Conservation (phyloP, 2,113 vertebrate genomes). For the Paedocypris sp. region DNA sequence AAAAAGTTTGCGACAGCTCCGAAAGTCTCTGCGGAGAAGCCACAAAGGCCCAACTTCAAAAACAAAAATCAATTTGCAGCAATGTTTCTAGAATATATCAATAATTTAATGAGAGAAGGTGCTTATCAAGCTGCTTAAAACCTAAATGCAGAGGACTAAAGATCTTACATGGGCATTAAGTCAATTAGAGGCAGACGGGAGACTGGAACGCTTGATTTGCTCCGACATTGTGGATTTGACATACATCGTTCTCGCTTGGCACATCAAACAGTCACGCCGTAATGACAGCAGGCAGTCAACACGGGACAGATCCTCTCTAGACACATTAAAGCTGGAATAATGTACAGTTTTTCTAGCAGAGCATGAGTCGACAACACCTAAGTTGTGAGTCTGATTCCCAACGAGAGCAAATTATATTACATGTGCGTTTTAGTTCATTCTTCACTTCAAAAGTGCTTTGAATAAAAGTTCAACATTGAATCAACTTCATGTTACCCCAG, state of each 20-base stretch:
- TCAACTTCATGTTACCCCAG: too few species aligned
- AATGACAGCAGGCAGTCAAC: constrained; percentile 3
- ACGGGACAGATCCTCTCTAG: constrained; percentile 14
- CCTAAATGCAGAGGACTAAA: background rate
- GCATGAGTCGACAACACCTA: too few species aligned
- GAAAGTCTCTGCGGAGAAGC: background rate
- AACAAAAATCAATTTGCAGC: background rate
- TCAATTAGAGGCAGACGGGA: background rate
- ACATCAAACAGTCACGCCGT: constrained; percentile 4
- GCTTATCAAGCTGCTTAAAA: background rate
- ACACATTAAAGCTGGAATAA: too few species aligned
- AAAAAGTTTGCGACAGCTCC: background rate
- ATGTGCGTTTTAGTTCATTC: too few species aligned
- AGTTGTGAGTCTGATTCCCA: too few species aligned
- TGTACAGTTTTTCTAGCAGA: too few species aligned
- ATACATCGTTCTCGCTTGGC: constrained; percentile 16
- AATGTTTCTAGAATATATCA: too few species aligned
- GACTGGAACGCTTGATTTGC: background rate
- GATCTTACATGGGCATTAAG: background rate
- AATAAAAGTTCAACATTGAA: too few species aligned
- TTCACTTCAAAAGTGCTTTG: too few species aligned
- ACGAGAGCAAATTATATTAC: too few species aligned
- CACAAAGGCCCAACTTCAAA: background rate
- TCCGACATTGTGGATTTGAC: constrained; percentile 14
- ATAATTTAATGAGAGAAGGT: too few species aligned